Conservation (phyloP, 30 jellyfish, hydroid and myxozoan species). For the Nemopilema nomurai region DNA sequence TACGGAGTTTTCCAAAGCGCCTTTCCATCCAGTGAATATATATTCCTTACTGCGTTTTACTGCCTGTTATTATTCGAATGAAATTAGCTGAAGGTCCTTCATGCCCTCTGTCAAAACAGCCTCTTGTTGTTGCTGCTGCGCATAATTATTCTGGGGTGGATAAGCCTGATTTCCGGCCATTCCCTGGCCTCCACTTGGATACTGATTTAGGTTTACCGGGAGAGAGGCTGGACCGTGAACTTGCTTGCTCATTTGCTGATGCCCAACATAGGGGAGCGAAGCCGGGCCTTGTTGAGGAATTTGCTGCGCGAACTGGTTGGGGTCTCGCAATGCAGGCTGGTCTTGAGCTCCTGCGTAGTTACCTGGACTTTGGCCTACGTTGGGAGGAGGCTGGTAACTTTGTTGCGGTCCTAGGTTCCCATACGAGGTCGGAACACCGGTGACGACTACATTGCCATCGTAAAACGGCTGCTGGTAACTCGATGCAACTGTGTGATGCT, state of each 20-base stretch:
- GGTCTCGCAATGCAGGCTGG: constrained; percentile 30
- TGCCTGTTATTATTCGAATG: constrained; percentile 42
- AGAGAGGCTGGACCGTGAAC: constrained; percentile 69
- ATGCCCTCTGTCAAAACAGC: constrained; percentile 31
- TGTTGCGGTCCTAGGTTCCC: constrained; percentile 30
- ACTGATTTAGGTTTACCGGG: constrained; percentile 55
- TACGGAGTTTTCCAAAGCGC: background rate
- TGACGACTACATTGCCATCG: background rate
- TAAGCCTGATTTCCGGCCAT: no score
- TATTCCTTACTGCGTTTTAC: background rate
- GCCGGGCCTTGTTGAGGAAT: constrained; percentile 53
- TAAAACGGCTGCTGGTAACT: constrained; percentile 25
- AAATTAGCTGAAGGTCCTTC: constrained; percentile 73
- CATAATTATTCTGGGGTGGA: constrained; percentile 11
- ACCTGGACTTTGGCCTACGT: constrained; percentile 7
- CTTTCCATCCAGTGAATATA: background rate
- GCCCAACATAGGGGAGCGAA: constrained; percentile 54
- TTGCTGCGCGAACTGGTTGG: constrained; percentile 34
- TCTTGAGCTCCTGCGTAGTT: constrained; percentile 32
- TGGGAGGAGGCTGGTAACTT: constrained; percentile 33
- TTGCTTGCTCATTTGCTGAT: background rate
- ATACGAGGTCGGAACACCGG: constrained; percentile 18
- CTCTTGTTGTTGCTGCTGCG: constrained; percentile 52
- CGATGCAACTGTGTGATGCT: constrained; percentile 26
- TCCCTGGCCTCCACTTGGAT: constrained; percentile 46